Conservation (phyloP, 2,113 vertebrate species). For the Elaphurus davidianus region DNA sequence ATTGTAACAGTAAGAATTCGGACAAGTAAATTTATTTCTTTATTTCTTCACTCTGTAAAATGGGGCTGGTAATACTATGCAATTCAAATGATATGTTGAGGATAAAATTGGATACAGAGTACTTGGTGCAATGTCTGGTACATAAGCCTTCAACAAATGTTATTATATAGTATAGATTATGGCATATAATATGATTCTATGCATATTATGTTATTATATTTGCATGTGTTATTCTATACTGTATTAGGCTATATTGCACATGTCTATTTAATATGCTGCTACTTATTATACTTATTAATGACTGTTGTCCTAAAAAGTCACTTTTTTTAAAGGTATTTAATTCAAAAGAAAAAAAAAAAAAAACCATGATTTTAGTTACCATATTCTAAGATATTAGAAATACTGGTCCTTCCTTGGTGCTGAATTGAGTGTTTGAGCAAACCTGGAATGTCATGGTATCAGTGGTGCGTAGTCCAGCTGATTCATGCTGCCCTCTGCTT, state of each 20-base stretch:
- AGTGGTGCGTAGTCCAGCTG: not conserved
- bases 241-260: not conserved
- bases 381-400: not conserved
- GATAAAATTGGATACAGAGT: not conserved
- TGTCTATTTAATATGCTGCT: not conserved
- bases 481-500: not conserved
- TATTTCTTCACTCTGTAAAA: constrained; percentile 8
- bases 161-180: not conserved
- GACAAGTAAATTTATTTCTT: not conserved
- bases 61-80: not conserved
- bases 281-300: not conserved
- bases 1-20: not conserved
- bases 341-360: not conserved
- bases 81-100: not conserved
- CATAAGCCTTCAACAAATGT: not conserved
- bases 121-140: not conserved
- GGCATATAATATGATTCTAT: not conserved
- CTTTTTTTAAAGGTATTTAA: not conserved
- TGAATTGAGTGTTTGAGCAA: not conserved
- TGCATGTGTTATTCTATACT: not conserved
- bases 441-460: not conserved
- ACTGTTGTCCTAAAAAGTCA: not conserved
- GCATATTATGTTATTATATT: not conserved
- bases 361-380: not conserved
- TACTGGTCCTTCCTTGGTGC: not conserved